These are phyloP conservation scores for Leptopterna dolabrata DNA, from an alignment of 2,888 invertebrate species.

Conservation along the genomic window DNA sequence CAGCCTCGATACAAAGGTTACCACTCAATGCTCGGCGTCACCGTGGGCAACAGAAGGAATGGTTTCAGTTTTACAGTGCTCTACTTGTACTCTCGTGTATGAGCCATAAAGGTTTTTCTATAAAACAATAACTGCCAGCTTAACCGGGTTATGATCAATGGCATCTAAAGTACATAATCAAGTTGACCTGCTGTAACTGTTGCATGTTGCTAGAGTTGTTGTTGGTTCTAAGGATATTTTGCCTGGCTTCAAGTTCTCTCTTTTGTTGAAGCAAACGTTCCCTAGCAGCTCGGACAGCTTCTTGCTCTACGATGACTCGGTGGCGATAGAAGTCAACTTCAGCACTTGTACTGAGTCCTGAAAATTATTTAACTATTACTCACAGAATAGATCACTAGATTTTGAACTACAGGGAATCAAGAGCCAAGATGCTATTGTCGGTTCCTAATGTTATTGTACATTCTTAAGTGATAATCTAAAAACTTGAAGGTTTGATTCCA, in stretches of 20 bases:
- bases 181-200: conserved; percentile 68
- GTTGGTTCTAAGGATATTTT: conserved; percentile 53
- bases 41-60: too few relatives aligned
- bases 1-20: too few relatives aligned
- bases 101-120: too few relatives aligned
- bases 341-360: conserved; percentile 65
- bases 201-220: conserved; percentile 68
- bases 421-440: neutral
- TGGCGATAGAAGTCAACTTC: conserved; percentile 87
- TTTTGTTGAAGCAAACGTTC: conserved; percentile 78
- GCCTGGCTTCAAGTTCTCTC: conserved; percentile 74
- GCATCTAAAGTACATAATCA: too few relatives aligned
- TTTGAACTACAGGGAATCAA: neutral
- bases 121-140: too few relatives aligned
- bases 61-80: too few relatives aligned
- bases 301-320: conserved; percentile 82
- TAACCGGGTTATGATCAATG: too few relatives aligned
- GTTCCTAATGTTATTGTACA: neutral
- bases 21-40: too few relatives aligned
- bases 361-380: neutral
- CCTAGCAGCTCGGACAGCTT: conserved; percentile 85
- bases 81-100: too few relatives aligned
- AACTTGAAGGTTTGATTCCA: neutral
- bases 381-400: conserved; percentile 60
- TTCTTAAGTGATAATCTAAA: neutral